Conservation (phyloP, 2,888 invertebrate species). For the Chloromyia formosa region DNA sequence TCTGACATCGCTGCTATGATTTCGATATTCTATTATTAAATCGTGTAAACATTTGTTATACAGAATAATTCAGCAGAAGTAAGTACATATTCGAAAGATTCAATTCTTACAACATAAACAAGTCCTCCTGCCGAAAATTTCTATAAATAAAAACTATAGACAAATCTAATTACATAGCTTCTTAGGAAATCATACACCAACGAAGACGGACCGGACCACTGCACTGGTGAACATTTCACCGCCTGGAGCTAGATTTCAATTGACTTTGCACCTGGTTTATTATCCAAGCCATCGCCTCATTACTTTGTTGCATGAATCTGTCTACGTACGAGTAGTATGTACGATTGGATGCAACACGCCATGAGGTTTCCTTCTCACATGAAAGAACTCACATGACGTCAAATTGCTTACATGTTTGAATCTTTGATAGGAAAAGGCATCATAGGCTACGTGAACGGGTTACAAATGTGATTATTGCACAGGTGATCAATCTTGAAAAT, state of each 20-base stretch:
- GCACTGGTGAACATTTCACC: constrained; percentile 12
- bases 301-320: neutral
- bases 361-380: neutral
- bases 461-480: neutral
- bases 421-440: neutral
- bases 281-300: neutral
- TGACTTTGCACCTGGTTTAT: constrained; percentile 13
- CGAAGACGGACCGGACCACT: neutral
- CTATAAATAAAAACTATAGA: no score
- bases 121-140: no score
- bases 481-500: neutral
- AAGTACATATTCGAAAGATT: no score
- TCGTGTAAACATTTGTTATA: no score
- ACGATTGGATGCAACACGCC: no score
- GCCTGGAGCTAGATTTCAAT: constrained; percentile 20
- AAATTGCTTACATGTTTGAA: neutral
- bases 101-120: no score
- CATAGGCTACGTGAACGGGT: neutral
- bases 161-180: no score
- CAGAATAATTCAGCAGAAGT: no score
- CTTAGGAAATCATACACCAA: neutral
- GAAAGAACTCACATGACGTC: neutral
- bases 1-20: no score
- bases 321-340: neutral
- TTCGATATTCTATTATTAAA: no score